Base-by-base conservation (phyloP, 1,140 invertebrate genomes). In the Nasonia giraulti region DNA sequence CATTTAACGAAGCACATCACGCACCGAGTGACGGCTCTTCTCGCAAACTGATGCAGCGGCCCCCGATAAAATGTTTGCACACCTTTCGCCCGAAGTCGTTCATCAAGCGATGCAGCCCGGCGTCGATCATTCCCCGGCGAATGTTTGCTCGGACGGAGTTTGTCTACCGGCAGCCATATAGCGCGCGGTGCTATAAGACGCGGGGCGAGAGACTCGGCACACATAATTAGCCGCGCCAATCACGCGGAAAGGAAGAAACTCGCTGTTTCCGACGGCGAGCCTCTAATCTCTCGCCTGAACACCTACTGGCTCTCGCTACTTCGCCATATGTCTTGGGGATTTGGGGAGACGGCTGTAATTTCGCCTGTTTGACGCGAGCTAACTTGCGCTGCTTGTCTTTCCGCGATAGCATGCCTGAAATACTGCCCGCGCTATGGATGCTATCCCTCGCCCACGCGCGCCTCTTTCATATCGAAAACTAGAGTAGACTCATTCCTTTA, bases 141-240 rank as follows among this genome's bases (percentile, higher is more conserved):
- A 68, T 80, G 78, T 80, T 80, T 80, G 66, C 78, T 31, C 66
- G 33, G 20, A 27, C 40, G 33, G 77, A 69, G 62, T 80, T 80
- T 80, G 78, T 44, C 66, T 44, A 69, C n/a, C 66, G 27, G 20
- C 20, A 71, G 69, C 69, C 2, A 62, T 62, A 62, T 20, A 55
- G 12, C 50, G 50, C 17, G 50, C 68, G 2, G 68, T 2, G 40
- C 1, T 55, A 75, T 40, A 75, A 75, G 33, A 44, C 73, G 73
- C 27, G 27, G 27, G 8, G 10, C 31, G 73, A 27, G 50, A 62
- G 20, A 69, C 78, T 80, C 10, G 8, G 78, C 66, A 80, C 78
- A 80, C 78, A 80, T 80, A 80, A 80, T 80, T 80, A 80, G 78
- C 37, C 10, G 62, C 78, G 78, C 62, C 78, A 44, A 80, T 80